Base-by-base conservation (phyloP, 2,888 invertebrate species). In the Ctena decussata region DNA sequence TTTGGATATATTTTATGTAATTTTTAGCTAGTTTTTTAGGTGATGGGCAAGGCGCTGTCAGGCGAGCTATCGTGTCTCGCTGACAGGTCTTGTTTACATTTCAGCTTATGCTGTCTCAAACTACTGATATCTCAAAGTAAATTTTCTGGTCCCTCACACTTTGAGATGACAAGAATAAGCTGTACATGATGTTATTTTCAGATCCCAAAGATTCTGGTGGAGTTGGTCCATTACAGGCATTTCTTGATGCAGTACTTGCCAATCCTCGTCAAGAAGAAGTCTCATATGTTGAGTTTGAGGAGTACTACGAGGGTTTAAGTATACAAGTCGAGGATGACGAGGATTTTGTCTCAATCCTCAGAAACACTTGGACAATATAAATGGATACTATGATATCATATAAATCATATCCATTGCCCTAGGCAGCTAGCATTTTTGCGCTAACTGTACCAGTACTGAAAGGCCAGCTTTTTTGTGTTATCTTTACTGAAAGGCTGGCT, bases 291-390 rank as follows among this genome's bases (percentile, higher is more conserved):
- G 95, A 95, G 89, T 95, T 95, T 92, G 95, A 95, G 87, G 94
- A 94, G 75, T 95, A 95, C 89, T 95, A 95, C 74, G 95, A 95
- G 85, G 95, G 95, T 21, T 91, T 95, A 12, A 94, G 94, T 82
- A 86, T 95, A 30, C 89, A 93, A 32, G 78, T 95, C 0, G 92
- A 93, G 5, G 85, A 85, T 74, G 95, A 95, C 85, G 92, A 94
- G 32, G 94, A 95, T 72, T 95, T 95, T 87, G 90, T 87, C 35
- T 94, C 93, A 77, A 90, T 95, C 32, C 88, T 95, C 49, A 87
- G 91, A 73, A 95, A 95, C 84, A 93, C 95, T 0, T 95, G 95
- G 95, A 93, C 92, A 44, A 90, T 95, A 32, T 95, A 88, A 86
- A 49, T 32, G 15, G 41, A 41, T 11, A 41, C 41, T 15, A 41